Percentiles rank a stretch among this genome's conserved stretches.
Evolutionary conservation across 1,140 invertebrate genomes (phyloP).

Genomic region (Eupristina koningsbergeri): DNA sequence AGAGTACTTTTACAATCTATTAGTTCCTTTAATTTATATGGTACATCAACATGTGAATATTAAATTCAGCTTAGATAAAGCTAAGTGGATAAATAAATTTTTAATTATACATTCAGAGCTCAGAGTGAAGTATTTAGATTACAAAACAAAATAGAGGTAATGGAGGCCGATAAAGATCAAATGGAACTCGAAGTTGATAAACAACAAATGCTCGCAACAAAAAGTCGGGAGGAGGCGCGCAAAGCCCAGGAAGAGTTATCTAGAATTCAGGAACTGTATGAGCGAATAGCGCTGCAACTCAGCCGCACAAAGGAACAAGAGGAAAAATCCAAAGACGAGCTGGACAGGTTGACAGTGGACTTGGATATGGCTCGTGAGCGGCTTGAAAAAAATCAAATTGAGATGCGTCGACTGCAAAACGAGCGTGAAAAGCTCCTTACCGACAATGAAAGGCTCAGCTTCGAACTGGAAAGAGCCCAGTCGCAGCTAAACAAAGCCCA

Average conservation of each 20-base stretch:
- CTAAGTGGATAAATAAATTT: no score
- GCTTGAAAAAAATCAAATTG: slow-evolving; percentile 90
- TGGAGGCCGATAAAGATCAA: slow-evolving; percentile 89
- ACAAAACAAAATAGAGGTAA: slow-evolving; percentile 88
- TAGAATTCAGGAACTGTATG: slow-evolving; percentile 89
- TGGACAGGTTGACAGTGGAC: slow-evolving; percentile 85
- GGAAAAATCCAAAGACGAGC: slow-evolving; percentile 91
- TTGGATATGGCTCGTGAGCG: slow-evolving; percentile 90
- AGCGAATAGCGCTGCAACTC: slow-evolving; percentile 86
- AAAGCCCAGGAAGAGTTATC: slow-evolving; percentile 89
- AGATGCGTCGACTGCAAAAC: slow-evolving; percentile 84
- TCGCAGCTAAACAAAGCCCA: slow-evolving; percentile 88
- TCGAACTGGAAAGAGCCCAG: slow-evolving; percentile 88
- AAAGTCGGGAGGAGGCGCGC: slow-evolving; percentile 88
- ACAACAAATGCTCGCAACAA: slow-evolving; percentile 82
- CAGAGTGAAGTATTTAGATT: slow-evolving; percentile 91
- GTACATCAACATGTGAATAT: no score
- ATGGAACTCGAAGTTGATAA: slow-evolving; percentile 90
- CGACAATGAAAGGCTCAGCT: slow-evolving; percentile 87
- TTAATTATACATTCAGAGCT: slow-evolving; percentile 72
- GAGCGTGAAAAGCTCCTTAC: slow-evolving; percentile 90
- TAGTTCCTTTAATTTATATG: no score
- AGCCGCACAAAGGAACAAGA: slow-evolving; percentile 90
- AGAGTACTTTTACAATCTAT: no score
- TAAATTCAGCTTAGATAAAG: no score